These are phyloP conservation scores for Amblyornis subalaris DNA, from an alignment of 2,113 vertebrate genomes.

Conservation along the genomic window DNA sequence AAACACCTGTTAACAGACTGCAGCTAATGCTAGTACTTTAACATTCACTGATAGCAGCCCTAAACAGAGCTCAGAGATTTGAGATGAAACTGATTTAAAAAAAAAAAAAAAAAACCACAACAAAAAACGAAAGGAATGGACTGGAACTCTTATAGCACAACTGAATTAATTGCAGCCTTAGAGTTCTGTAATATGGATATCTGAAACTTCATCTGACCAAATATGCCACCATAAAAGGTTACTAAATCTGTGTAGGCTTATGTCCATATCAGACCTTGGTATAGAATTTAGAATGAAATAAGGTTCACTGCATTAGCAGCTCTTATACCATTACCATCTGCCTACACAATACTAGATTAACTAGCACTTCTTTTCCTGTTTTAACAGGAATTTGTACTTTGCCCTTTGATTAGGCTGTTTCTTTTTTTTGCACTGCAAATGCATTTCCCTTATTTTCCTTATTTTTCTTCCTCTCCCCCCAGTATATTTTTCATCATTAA, in stretches of 20 bases:
- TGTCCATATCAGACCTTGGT: neutral
- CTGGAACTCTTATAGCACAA: neutral
- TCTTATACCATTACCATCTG: neutral
- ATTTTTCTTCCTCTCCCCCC: neutral
- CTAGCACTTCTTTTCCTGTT: neutral
- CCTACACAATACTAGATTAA: neutral
- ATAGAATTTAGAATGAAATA: constrained; percentile 11
- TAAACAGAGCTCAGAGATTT: neutral
- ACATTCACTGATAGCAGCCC: neutral
- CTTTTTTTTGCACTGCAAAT: neutral
- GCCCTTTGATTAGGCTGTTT: neutral
- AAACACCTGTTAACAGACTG: constrained; percentile 23
- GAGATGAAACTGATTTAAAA: neutral
- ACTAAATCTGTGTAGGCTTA: neutral
- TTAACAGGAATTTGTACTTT: neutral
- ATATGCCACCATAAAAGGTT: neutral
- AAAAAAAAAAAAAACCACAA: neutral
- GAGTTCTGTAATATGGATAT: neutral
- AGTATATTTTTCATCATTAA: neutral
- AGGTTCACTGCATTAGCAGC: neutral
- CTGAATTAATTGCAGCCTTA: neutral
- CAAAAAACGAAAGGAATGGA: neutral
- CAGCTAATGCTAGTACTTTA: neutral
- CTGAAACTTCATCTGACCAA: neutral
- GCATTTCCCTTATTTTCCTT: neutral